Percentiles rank a stretch among this genome's conserved stretches.
These are phyloP conservation scores for Notechis scutatus DNA, from an alignment of 2,113 vertebrate species.

Conservation along the genomic window DNA sequence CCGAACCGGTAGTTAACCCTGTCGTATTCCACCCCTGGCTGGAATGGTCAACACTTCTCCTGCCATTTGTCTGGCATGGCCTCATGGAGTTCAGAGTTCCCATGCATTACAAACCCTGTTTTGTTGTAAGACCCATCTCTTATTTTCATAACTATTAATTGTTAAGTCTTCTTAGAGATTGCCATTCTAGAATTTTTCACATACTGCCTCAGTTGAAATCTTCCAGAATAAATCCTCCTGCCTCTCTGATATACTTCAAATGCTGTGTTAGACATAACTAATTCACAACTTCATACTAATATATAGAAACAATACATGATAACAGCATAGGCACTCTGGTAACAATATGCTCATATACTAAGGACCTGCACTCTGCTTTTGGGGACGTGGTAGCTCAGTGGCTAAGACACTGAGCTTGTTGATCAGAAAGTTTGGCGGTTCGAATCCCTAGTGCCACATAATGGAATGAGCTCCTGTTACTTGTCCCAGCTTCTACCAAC, in stretches of 20 bases:
- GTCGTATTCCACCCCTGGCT: not conserved
- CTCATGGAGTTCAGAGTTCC: not conserved
- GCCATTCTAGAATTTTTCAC: not conserved
- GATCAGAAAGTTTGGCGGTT: too few relatives aligned
- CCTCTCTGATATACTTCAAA: not conserved
- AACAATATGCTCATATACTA: not conserved
- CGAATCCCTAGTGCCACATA: too few relatives aligned
- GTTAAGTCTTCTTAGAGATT: not conserved
- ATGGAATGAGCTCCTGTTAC: too few relatives aligned
- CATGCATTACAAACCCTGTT: not conserved
- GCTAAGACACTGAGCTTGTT: too few relatives aligned
- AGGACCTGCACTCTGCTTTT: not conserved
- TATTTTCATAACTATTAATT: not conserved
- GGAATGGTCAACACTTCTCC: not conserved
- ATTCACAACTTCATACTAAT: not conserved
- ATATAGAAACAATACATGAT: not conserved
- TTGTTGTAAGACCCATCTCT: not conserved
- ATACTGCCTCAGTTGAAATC: not conserved
- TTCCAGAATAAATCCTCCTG: not conserved
- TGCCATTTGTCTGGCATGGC: not conserved
- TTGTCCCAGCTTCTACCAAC: too few relatives aligned
- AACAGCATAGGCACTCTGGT: not conserved
- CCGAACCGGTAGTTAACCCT: too few relatives aligned
- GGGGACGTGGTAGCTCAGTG: too few relatives aligned
- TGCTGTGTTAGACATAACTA: not conserved